Evolutionary conservation across 1,140 invertebrate species (phyloP).

Genomic region (Drosophila nasuta): DNA sequence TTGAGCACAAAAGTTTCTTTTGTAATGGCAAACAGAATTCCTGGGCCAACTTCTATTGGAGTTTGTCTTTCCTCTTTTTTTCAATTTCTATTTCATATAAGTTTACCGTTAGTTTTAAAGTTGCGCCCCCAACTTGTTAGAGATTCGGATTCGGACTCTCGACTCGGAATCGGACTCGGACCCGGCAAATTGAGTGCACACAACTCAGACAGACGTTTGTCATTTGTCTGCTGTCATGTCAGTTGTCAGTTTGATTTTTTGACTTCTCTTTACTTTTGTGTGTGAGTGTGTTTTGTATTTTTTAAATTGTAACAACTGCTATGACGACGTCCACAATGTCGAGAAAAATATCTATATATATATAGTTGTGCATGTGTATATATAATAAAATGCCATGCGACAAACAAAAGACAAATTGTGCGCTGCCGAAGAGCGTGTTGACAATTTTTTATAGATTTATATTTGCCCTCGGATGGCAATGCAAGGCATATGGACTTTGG

Average conservation of each 20-base stretch:
- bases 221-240: slow-evolving; percentile 83
- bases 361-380: background rate
- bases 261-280: slow-evolving; percentile 51
- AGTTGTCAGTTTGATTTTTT: slow-evolving; percentile 82
- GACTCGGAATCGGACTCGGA: slow-evolving; percentile 32
- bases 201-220: slow-evolving; percentile 67
- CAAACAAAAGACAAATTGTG: slow-evolving; percentile 71
- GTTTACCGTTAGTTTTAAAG: slow-evolving; percentile 45
- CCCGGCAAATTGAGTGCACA: slow-evolving; percentile 75
- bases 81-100: slow-evolving; percentile 40
- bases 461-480: slow-evolving; percentile 5
- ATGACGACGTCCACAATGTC: slow-evolving; percentile 47
- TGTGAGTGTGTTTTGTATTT: slow-evolving; percentile 32
- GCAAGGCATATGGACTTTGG: slow-evolving; percentile 8
- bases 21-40: slow-evolving; percentile 23
- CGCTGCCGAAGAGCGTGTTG: slow-evolving; percentile 51
- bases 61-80: slow-evolving; percentile 36
- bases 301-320: slow-evolving; percentile 67
- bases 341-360: slow-evolving; percentile 31
- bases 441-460: slow-evolving; percentile 62
- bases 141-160: slow-evolving; percentile 37
- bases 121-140: slow-evolving; percentile 45
- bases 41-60: slow-evolving; percentile 68
- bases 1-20: slow-evolving; percentile 52
- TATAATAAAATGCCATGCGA: slow-evolving; percentile 54